These are phyloP conservation scores for Hycleus phaleratus DNA, from an alignment of 1,140 invertebrate genomes.

Conservation along the genomic window DNA sequence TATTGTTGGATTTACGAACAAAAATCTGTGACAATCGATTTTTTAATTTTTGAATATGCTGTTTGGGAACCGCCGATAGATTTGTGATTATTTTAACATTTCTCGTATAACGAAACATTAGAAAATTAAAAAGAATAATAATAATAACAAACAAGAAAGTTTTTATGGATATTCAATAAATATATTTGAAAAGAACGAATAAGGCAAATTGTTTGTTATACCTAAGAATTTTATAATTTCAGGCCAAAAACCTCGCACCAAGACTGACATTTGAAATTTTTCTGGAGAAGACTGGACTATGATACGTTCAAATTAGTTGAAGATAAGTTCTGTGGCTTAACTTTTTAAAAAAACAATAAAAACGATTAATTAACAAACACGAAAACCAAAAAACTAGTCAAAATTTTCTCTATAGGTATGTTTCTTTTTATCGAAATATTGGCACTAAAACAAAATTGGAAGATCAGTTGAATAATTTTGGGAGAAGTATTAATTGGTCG, in stretches of 20 bases:
- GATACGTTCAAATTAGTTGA: constrained; percentile 41
- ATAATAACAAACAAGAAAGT: constrained; percentile 2
- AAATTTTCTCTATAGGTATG: constrained; percentile 11
- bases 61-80: constrained; percentile 13
- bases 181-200: constrained; percentile 16
- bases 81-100: constrained; percentile 25
- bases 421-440: not conserved
- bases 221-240: constrained; percentile 36
- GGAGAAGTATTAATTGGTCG: too few species aligned
- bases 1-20: not conserved
- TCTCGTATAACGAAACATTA: constrained; percentile 1
- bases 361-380: too few species aligned
- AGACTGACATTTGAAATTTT: constrained; percentile 43
- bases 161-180: constrained; percentile 28
- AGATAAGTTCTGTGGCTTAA: constrained; percentile 41
- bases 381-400: constrained; percentile 3
- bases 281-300: constrained; percentile 41
- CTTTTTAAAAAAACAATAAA: constrained; percentile 27
- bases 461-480: too few species aligned
- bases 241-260: constrained; percentile 39
- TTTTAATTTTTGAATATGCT: constrained; percentile 13
- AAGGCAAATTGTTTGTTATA: constrained; percentile 26
- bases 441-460: too few species aligned
- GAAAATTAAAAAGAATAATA: not conserved
- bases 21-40: constrained; percentile 22